These are phyloP conservation scores for Chamaetylas fuelleborni DNA, from an alignment of 2,113 vertebrate genomes.

Conservation along the genomic window DNA sequence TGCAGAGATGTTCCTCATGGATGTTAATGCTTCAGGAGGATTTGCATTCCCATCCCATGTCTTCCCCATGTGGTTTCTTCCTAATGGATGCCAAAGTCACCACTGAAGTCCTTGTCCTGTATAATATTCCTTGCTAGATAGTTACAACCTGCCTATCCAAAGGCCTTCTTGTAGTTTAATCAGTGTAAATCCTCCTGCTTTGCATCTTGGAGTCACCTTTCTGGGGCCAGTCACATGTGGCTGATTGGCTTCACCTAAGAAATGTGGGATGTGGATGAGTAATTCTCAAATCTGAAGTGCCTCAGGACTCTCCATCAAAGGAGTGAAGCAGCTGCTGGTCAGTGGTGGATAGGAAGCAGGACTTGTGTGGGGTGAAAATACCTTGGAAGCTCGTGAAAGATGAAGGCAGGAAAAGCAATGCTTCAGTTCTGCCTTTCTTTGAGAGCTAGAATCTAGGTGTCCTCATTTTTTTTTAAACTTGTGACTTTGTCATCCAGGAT, in stretches of 20 bases:
- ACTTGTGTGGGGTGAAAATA: not conserved
- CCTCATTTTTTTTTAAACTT: not conserved
- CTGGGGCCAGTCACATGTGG: rapidly evolving
- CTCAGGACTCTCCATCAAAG: not conserved
- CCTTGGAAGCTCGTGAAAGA: not conserved
- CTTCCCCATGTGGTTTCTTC: not conserved
- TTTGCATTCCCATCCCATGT: not conserved
- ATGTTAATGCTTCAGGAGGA: not conserved
- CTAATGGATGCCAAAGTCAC: not conserved
- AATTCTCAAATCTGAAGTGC: not conserved
- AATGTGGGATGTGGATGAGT: not conserved
- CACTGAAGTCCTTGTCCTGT: not conserved
- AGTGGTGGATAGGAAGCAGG: not conserved
- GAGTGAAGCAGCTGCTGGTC: not conserved
- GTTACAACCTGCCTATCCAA: not conserved
- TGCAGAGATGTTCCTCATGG: not conserved
- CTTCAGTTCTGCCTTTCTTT: not conserved
- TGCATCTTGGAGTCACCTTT: not conserved
- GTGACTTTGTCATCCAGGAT: not conserved
- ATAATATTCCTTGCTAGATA: not conserved
- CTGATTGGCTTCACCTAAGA: not conserved
- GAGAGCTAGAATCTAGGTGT: not conserved
- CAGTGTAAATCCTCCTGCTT: not conserved
- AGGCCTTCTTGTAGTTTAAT: not conserved
- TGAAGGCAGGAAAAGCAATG: not conserved